Evolutionary conservation across 64 coral and sea anemone genomes (phyloP).

Genomic region (Acropora tenuis): DNA sequence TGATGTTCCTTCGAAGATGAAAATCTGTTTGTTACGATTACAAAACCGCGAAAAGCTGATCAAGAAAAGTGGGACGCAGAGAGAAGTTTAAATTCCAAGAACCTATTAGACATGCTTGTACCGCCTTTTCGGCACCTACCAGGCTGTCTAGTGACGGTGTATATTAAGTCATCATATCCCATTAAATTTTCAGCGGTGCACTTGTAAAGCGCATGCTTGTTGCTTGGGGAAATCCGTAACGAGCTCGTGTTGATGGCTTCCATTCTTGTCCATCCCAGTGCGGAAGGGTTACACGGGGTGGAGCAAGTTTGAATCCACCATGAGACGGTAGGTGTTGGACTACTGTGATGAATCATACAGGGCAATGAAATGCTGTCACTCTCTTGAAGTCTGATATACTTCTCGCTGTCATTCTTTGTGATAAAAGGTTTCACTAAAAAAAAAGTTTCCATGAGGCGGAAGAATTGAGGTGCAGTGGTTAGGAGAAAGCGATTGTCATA

Average conservation of each 20-base stretch:
- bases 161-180: conserved; percentile 15
- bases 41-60: too few relatives aligned
- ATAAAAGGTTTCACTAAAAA: conserved; percentile 37
- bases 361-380: neutral
- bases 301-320: conserved; percentile 29
- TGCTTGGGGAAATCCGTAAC: conserved; percentile 5
- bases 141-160: conserved; percentile 19
- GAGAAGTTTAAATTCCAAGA: too few relatives aligned
- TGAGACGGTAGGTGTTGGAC: conserved; percentile 13
- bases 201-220: conserved; percentile 45
- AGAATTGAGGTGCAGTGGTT: too few relatives aligned
- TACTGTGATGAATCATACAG: conserved; percentile 6
- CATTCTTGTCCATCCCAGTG: conserved; percentile 17
- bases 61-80: too few relatives aligned
- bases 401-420: neutral
- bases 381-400: neutral
- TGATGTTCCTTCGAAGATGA: too few relatives aligned
- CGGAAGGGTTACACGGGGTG: neutral
- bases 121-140: neutral
- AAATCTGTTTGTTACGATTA: too few relatives aligned
- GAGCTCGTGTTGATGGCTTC: conserved; percentile 2
- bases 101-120: too few relatives aligned
- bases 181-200: conserved; percentile 35
- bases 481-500: too few relatives aligned
- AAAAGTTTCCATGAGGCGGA: neutral